Evolutionary conservation across 30 jellyfish, hydroid and myxozoan genomes (phyloP).

Genomic region (Nemopilema nomurai): DNA sequence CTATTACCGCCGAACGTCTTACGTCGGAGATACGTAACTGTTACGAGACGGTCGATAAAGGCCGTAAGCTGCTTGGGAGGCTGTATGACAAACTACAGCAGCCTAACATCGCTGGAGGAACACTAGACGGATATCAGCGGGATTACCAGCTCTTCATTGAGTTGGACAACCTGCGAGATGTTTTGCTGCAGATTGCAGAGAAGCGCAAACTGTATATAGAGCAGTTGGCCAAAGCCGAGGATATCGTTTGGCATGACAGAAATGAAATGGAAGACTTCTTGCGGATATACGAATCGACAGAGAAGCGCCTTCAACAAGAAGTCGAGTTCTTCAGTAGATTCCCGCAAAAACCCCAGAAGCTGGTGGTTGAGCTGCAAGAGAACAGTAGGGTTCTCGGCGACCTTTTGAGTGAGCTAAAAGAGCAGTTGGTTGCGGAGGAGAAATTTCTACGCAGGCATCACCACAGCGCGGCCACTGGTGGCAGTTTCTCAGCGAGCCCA

Average conservation of each 20-base stretch:
- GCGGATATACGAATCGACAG: constrained; percentile 31
- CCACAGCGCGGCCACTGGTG: background rate
- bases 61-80: constrained; percentile 45
- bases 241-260: constrained; percentile 56
- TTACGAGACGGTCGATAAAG: constrained; percentile 65
- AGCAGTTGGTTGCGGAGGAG: constrained; percentile 71
- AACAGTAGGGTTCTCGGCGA: constrained; percentile 52
- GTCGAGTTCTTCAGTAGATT: constrained; percentile 44
- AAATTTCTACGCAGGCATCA: constrained; percentile 22
- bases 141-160: constrained; percentile 48
- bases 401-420: constrained; percentile 43
- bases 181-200: constrained; percentile 44
- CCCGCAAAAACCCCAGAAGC: constrained; percentile 37
- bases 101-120: constrained; percentile 8
- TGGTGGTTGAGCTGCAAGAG: constrained; percentile 43
- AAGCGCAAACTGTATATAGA: constrained; percentile 39
- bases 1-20: constrained; percentile 46
- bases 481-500: constrained; percentile 38
- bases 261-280: constrained; percentile 54
- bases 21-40: constrained; percentile 65
- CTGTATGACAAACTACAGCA: constrained; percentile 54
- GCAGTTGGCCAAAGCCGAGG: constrained; percentile 50
- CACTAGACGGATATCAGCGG: constrained; percentile 1
- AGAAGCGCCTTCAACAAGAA: constrained; percentile 38
- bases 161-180: constrained; percentile 33